Evolutionary conservation across 2,888 invertebrate genomes (phyloP), one percentile per base, ranked within the genome.

Genomic region (Himalopsyche tibetana): DNA sequence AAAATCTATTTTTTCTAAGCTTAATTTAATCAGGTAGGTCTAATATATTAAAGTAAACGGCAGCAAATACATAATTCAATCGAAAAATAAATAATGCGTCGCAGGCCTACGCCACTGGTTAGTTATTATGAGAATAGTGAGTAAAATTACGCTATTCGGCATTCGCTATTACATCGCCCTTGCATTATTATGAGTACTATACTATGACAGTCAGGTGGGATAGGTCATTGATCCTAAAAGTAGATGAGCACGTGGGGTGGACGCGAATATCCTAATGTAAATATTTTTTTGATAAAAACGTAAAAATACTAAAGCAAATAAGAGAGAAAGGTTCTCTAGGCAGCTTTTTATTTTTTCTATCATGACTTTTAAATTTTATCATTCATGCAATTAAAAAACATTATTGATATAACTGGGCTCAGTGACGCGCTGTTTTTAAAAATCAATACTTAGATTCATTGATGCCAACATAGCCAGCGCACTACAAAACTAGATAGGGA

Each of bases 161-260:
- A 74, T 74, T 74, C 38, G 74, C 38, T 74, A 74, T 74, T 74
- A 36, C 74, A 74, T 74, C 74, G 74, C 74, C 74, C 74, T 74
- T 74, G 74, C 74, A 74, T 74, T 74, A 74, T 36, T 74, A 36
- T 28, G 63, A 19, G 63, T 63, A 63, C 63, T 63, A 63, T 63
- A 28, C 63, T 51, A 51, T 63, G 74, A 74, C 74, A 74, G 74
- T 74, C 74, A 74, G 74, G 74, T 74, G 74, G 83, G 86, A 83
- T 84, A 86, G 86, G 86, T 86, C 86, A 86, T 80, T 84, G 86
- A 55, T 86, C 86, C 86, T 84, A 84, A 84, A 74, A 63, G 55
- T 85, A 82, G 79, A 82, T 51, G 45, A 38, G 82, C 86, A 86
- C 86, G 86, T 86, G 74, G 74, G 74, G 74, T 12, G 86, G 86